Conservation (phyloP, 2,797 vertebrate species). For the Enteromius thamalakanensis region DNA sequence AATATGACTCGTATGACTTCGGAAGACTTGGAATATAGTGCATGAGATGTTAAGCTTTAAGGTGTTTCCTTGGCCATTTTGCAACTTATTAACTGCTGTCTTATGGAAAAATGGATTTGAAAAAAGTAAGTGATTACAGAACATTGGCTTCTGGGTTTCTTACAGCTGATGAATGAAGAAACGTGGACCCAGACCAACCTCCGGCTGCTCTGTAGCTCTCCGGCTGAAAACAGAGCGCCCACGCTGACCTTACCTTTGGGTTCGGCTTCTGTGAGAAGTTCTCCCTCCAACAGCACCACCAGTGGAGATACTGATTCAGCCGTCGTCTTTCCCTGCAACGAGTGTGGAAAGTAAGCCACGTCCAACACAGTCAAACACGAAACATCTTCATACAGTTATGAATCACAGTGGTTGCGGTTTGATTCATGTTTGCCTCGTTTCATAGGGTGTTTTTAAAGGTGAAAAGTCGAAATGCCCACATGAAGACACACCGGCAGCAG, state of each 20-base stretch:
- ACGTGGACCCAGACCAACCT: slow-evolving; percentile 80
- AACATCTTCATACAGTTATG: slow-evolving; percentile 1
- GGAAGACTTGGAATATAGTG: not conserved
- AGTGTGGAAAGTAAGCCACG: slow-evolving; percentile 84
- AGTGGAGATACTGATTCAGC: slow-evolving; percentile 83
- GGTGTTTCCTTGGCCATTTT: not conserved
- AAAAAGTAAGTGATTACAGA: not conserved
- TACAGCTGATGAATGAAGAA: slow-evolving; percentile 81
- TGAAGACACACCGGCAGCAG: slow-evolving; percentile 87
- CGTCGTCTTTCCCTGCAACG: slow-evolving; percentile 85
- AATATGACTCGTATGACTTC: not conserved
- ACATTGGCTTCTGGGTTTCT: slow-evolving; percentile 60
- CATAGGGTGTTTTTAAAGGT: slow-evolving; percentile 87
- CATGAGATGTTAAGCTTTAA: not conserved
- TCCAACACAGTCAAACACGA: not conserved
- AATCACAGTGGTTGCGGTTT: slow-evolving; percentile 13
- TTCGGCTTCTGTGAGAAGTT: slow-evolving; percentile 80
- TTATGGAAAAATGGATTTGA: not conserved
- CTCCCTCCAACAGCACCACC: slow-evolving; percentile 83
- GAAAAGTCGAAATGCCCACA: slow-evolving; percentile 89
- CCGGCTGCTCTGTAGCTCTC: slow-evolving; percentile 67
- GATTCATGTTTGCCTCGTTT: slow-evolving; percentile 4
- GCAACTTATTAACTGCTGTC: not conserved
- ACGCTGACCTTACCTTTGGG: slow-evolving; percentile 74
- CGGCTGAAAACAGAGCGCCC: slow-evolving; percentile 68